phyloP scores from a whole-genome alignment of 1,140 invertebrate genomes.

The Drosophila virilis region DNA sequence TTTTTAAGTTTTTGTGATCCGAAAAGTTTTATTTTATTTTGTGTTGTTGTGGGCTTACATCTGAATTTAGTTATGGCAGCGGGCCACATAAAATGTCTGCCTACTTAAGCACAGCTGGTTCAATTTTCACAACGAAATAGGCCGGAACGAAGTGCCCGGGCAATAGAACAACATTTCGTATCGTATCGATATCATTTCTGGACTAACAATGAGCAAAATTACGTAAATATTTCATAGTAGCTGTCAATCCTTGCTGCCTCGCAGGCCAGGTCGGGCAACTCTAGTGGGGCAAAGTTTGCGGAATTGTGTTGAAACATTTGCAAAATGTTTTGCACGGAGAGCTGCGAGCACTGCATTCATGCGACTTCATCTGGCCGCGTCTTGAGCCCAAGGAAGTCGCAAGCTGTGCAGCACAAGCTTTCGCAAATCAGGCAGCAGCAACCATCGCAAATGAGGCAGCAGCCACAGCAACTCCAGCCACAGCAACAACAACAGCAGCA shows the following conservation, averaged over 20 bases:
- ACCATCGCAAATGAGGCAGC: background rate
- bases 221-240: background rate
- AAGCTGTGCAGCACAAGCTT: background rate
- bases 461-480: background rate
- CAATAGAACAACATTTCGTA: background rate
- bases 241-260: slow-evolving; percentile 8
- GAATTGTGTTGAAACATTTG: background rate
- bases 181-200: background rate
- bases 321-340: slow-evolving; percentile 30
- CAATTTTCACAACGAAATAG: background rate
- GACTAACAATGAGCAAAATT: slow-evolving; percentile 55
- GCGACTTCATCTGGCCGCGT: slow-evolving; percentile 26
- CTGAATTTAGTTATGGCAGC: background rate
- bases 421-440: slow-evolving; percentile 8
- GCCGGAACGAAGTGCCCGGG: background rate
- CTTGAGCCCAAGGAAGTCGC: background rate
- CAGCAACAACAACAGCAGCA: background rate
- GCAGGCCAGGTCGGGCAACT: slow-evolving; percentile 3
- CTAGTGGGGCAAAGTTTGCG: slow-evolving; percentile 8
- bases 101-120: background rate
- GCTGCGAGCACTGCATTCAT: slow-evolving; percentile 54
- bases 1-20: slow-evolving; percentile 14
- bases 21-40: slow-evolving; percentile 19
- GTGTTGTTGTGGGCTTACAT: background rate
- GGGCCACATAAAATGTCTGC: background rate